Conservation (phyloP, 2,113 vertebrate genomes). For the Cochlearius cochlearius region DNA sequence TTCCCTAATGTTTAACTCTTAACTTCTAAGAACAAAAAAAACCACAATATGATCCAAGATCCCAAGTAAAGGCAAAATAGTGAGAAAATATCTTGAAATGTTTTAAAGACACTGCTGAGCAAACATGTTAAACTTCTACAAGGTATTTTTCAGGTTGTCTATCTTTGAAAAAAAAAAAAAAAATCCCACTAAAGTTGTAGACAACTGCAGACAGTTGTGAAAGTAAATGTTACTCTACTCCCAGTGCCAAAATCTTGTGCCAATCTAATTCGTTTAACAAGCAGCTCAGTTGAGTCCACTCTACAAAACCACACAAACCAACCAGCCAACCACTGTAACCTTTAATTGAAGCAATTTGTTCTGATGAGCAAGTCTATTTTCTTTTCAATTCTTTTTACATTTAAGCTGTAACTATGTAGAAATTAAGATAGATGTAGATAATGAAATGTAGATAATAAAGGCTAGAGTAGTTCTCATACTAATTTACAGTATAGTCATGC, state of each 20-base stretch:
- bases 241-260: background rate
- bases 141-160: background rate
- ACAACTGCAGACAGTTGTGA: background rate
- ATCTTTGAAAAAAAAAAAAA: background rate
- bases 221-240: background rate
- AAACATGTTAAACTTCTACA: background rate
- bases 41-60: background rate
- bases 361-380: background rate
- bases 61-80: background rate
- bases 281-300: background rate
- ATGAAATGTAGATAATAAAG: background rate
- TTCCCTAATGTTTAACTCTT: background rate
- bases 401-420: background rate
- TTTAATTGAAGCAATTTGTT: constrained; percentile 19
- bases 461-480: background rate
- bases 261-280: background rate
- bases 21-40: background rate
- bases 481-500: background rate
- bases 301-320: background rate
- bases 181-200: background rate
- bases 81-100: background rate
- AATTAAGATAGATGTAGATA: background rate
- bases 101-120: background rate
- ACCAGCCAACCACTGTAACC: background rate
- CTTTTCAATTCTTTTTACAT: background rate